phyloP scores from a whole-genome alignment of 2,797 vertebrate genomes.

The Hypotaenidia philippensis region DNA sequence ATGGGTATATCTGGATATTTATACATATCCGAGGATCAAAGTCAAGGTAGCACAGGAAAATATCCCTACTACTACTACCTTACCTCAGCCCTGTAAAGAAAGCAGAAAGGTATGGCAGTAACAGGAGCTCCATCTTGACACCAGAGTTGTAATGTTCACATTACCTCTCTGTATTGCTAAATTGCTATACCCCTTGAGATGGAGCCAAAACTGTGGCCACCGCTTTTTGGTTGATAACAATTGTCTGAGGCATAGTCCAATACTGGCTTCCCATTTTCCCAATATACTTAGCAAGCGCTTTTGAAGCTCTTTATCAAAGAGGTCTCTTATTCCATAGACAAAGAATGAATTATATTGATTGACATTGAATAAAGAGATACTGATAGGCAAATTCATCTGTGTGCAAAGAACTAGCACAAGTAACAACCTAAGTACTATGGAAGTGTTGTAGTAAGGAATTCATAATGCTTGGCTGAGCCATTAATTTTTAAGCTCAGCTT shows the following conservation, averaged over 20 bases:
- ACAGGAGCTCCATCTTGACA: too few species aligned
- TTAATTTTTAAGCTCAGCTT: background rate
- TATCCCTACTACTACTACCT: background rate
- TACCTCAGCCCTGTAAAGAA: background rate
- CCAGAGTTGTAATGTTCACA: background rate
- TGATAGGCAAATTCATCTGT: background rate
- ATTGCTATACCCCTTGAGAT: background rate
- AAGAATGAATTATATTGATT: background rate
- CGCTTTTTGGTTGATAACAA: background rate
- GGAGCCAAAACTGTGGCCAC: background rate
- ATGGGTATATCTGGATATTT: background rate
- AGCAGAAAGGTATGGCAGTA: background rate
- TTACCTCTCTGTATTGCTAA: background rate
- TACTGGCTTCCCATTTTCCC: background rate
- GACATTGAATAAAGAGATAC: background rate
- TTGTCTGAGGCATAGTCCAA: background rate
- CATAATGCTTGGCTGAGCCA: background rate
- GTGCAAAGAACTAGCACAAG: background rate
- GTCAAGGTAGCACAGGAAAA: background rate
- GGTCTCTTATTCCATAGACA: background rate
- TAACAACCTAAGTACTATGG: background rate
- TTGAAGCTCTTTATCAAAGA: background rate
- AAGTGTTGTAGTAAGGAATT: background rate
- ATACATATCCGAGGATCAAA: background rate
- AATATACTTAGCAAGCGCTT: background rate